Evolutionary conservation across 2,888 invertebrate genomes (phyloP), one percentile per base, ranked within the genome.

Genomic region (Aproaerema taeniolella): DNA sequence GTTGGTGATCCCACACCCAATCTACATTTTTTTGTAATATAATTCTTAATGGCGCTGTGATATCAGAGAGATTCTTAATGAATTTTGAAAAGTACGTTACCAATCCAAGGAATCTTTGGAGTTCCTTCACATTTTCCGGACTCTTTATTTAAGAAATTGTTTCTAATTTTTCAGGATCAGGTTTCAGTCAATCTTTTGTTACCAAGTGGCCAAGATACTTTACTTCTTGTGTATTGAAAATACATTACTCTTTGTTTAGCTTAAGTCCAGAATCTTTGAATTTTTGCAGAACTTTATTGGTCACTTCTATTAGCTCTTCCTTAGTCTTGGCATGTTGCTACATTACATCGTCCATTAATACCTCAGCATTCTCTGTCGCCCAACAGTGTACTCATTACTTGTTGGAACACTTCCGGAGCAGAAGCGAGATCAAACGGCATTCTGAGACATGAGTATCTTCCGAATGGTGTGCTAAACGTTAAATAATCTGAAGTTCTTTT

Each of bases 361-460:
- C 46, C 34, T 40, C 40, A 3, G 13, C 25, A 31, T 44, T 34
- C 31, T 42, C 36, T 2, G 40, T 14, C 39, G 10, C 12, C 8
- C 8, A 43, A 11, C 20, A 43, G 6, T 1, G 38, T 26, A 24
- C 38, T 36, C 51, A 58, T 49, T 6, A 50, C 36, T 38, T 50
- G 44, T 15, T 50, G 49, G 38, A 54, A 53, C 12, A 52, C 46
- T 41, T 57, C 53, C n/a, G 53, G 52, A 1, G 55, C 51, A 26
- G 49, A 52, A 11, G 47, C 47, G 9, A 57, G 13, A 10, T 52
- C 55, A 31, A 55, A 58, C 10, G 56, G 53, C 26, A 55, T 31
- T 17, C 55, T 33, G 20, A 41, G 13, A 37, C 41, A 39, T 33
- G 33, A 42, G 32, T 48, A 56, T 40, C 52, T 31, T 9, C 55